Conservation (phyloP, 2,113 vertebrate species). For the Rissa tridactyla region DNA sequence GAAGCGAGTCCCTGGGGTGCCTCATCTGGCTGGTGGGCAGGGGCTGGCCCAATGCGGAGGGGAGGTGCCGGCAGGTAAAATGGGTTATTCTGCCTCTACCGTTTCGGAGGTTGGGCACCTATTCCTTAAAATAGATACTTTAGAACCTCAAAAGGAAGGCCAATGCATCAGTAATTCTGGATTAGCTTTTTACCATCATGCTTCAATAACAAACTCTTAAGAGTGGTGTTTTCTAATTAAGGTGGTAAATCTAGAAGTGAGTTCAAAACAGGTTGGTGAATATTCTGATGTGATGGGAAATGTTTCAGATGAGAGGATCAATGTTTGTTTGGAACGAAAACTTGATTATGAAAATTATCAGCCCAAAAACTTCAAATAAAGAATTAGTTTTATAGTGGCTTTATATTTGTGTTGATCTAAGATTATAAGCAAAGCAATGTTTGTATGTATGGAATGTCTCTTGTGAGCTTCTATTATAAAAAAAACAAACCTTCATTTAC, state of each 20-base stretch:
- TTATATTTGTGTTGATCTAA: neutral
- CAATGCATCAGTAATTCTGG: accelerated
- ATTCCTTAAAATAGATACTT: neutral
- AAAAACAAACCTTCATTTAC: accelerated
- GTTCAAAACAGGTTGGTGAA: neutral
- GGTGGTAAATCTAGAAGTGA: neutral
- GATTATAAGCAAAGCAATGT: neutral
- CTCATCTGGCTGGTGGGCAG: neutral
- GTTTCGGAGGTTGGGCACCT: neutral
- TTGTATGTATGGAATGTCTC: neutral
- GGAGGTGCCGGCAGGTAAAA: accelerated
- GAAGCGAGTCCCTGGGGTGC: neutral
- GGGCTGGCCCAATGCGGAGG: accelerated
- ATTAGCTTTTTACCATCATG: neutral
- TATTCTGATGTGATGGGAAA: neutral
- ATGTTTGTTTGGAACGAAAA: neutral
- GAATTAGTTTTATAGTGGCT: accelerated
- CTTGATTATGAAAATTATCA: neutral
- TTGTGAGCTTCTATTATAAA: neutral
- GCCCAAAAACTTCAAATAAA: neutral
- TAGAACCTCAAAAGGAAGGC: neutral
- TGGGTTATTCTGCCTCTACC: accelerated
- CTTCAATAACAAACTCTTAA: neutral
- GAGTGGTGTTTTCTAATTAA: neutral
- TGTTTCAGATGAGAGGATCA: neutral